Evolutionary conservation across 2,797 vertebrate species (phyloP).

Genomic region (Picus viridis): DNA sequence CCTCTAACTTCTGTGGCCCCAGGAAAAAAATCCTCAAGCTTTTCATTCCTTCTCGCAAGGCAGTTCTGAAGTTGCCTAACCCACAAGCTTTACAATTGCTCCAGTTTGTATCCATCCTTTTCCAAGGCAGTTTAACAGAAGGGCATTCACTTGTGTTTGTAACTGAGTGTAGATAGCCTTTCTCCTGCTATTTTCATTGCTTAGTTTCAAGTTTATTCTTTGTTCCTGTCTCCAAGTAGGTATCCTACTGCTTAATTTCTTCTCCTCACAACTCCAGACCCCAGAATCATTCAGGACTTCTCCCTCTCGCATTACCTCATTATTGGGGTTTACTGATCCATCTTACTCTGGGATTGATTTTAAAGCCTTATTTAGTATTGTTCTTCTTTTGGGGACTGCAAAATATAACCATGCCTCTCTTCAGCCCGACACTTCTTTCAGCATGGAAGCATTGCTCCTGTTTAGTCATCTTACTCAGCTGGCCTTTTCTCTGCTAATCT

Average conservation of each 20-base stretch:
- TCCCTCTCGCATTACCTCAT: neutral
- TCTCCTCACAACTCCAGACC: neutral
- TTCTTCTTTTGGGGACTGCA: neutral
- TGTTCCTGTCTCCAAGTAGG: neutral
- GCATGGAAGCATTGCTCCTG: neutral
- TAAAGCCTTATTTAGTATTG: neutral
- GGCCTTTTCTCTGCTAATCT: neutral
- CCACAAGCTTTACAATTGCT: neutral
- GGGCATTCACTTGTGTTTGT: neutral
- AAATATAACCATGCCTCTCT: neutral
- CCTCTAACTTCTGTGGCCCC: neutral
- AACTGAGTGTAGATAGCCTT: neutral
- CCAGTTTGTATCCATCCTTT: neutral
- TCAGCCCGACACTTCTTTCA: neutral
- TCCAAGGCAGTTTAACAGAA: neutral
- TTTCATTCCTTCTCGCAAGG: neutral
- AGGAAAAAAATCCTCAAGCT: neutral
- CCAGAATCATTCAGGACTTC: neutral
- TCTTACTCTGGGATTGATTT: neutral
- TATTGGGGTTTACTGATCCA: neutral
- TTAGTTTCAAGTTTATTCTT: neutral
- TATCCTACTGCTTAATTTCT: neutral
- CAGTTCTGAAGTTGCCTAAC: neutral
- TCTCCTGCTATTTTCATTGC: neutral
- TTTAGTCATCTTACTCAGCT: neutral